Base-by-base conservation (phyloP, 1,140 invertebrate genomes). In the Bombus impatiens region DNA sequence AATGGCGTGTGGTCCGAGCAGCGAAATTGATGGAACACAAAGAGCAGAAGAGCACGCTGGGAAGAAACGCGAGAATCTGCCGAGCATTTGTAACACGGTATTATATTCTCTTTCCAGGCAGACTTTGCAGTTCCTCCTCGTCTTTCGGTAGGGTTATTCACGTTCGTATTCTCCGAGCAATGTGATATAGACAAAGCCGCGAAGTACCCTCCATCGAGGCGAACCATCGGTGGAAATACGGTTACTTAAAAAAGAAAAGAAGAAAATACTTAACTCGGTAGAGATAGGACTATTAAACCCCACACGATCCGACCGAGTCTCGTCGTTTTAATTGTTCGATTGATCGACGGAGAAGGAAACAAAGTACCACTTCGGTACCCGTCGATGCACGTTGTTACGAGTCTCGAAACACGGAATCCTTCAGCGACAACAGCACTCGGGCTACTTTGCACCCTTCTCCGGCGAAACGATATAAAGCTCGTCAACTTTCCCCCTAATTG, bases 401-500 rank as follows among this genome's bases (percentile, higher is more conserved):
- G 53, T 25, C 28, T 44, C 74, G 75, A 37, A 57, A 13, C 75
- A 9, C 75, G 47, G 32, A 28, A 62, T 59, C n/a, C 22, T n/a
- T n/a, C n/a, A 44, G 4, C 25, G 40, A 47, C 32, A 18, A 44
- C 25, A 47, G n/a, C 42, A 25, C 37, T 68, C 65, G 32, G 40
- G 65, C 65, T 25, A 68, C 62, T 79, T 79, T 79, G 62, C 75
- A 22, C 72, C 53, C 76, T 62, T 37, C 40, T 25, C 22, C 25
- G n/a, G 6, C 15, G 12, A 40, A 40, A 40, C 47, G 76, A 78
- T 13, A 78, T 53, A 57, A 78, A 78, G 37, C 35, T 59, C 75
- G 75, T 35, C 53, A 40, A 42, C 40, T 47, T 32, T 37, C 70
- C 72, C 71, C 42, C n/a, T 84, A 84, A 84, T 84, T 84, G 82